Conservation (phyloP, 2,888 invertebrate genomes). For the Scaptomyza parva region DNA sequence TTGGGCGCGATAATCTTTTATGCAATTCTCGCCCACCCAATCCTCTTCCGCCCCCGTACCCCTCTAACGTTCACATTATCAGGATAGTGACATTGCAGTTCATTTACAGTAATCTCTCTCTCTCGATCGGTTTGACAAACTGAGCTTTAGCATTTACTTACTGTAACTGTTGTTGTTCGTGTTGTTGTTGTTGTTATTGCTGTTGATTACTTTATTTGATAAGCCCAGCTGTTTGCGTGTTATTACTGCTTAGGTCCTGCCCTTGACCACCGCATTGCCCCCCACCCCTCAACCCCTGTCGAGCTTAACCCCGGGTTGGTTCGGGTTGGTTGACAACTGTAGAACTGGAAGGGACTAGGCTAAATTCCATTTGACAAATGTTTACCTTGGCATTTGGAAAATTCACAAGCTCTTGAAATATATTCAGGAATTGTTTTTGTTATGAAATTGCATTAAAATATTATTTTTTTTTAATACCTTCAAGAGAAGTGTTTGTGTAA, state of each 20-base stretch:
- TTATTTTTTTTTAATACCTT: not conserved
- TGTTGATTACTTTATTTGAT: conserved; percentile 6
- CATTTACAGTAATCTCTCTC: conserved; percentile 26
- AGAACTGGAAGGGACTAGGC: not conserved
- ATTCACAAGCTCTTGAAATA: not conserved
- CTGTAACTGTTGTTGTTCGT: too few species aligned
- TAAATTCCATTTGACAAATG: not conserved
- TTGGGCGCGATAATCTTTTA: conserved; percentile 40
- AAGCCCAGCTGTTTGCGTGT: conserved; percentile 1
- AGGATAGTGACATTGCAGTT: conserved; percentile 27
- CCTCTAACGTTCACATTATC: conserved; percentile 25
- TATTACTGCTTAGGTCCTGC: not conserved
- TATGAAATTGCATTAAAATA: too few species aligned
- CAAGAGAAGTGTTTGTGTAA: not conserved
- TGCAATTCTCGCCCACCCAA: conserved; percentile 30
- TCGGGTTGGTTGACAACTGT: not conserved
- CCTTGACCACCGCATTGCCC: not conserved
- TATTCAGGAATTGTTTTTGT: not conserved
- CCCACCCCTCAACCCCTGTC: not conserved
- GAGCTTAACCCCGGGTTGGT: not conserved
- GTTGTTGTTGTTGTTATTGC: not conserved
- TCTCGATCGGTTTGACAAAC: conserved; percentile 13
- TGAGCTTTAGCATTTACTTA: too few species aligned
- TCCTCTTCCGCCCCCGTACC: accelerated
- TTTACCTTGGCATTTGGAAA: not conserved